A percentile compares a stretch with the other conserved stretches of the same genome.
Conservation (phyloP, 2,888 invertebrate species). For the Epirrita christyi region DNA sequence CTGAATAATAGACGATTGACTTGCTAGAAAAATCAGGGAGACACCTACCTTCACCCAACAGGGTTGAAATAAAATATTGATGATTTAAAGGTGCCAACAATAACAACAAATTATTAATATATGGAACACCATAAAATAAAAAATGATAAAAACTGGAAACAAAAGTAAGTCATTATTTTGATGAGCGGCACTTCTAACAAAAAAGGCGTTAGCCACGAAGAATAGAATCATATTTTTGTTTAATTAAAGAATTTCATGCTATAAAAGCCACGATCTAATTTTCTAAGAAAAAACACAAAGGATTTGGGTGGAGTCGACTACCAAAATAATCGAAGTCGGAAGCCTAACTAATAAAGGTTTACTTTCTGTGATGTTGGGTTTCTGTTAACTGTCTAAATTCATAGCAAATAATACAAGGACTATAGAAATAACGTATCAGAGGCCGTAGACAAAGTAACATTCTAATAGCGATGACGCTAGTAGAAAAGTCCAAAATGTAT, state of each 20-base stretch:
- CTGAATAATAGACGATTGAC: too few species aligned
- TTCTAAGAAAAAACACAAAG: slow-evolving; percentile 45
- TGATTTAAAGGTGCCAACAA: slow-evolving; percentile 30
- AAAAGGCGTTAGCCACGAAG: slow-evolving; percentile 72
- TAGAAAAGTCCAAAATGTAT: too few species aligned
- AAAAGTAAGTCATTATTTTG: slow-evolving; percentile 74
- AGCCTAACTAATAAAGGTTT: slow-evolving; percentile 50
- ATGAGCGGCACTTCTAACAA: slow-evolving; percentile 73
- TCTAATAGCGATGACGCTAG: too few species aligned
- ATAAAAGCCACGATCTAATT: slow-evolving; percentile 67
- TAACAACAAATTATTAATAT: slow-evolving; percentile 40
- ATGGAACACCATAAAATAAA: slow-evolving; percentile 36
- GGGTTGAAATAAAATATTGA: slow-evolving; percentile 19
- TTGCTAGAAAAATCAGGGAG: too few species aligned
- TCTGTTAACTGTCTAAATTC: slow-evolving; percentile 17
- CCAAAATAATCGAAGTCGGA: slow-evolving; percentile 54
- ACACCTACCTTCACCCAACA: too few species aligned
- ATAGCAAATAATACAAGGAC: neutral
- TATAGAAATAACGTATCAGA: too few species aligned
- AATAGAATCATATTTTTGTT: slow-evolving; percentile 74
- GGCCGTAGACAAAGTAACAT: too few species aligned
- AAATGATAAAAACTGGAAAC: slow-evolving; percentile 58
- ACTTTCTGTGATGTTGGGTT: slow-evolving; percentile 9
- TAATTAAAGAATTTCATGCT: slow-evolving; percentile 79
- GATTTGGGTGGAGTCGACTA: slow-evolving; percentile 41